These are phyloP conservation scores for Anthonomus grandis DNA, from an alignment of 1,140 invertebrate species.

Conservation along the genomic window DNA sequence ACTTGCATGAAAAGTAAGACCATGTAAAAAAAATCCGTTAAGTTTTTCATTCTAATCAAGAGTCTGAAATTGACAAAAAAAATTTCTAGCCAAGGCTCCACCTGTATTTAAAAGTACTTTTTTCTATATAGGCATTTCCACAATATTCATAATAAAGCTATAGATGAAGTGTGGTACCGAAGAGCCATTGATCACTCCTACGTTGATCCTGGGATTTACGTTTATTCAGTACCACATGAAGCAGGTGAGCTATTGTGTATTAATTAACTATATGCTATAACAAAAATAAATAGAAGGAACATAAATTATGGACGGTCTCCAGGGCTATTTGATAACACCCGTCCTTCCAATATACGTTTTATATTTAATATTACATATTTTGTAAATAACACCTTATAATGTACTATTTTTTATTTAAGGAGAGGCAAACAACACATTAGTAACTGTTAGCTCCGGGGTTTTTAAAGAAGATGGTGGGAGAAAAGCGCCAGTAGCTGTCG, in stretches of 20 bases:
- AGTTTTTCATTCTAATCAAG: background rate
- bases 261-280: too few species aligned
- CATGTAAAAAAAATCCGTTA: background rate
- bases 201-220: conserved; percentile 75
- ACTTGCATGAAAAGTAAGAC: conserved; percentile 38
- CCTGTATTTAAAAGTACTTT: background rate
- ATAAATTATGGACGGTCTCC: too few species aligned
- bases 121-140: conserved; percentile 64
- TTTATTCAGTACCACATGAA: conserved; percentile 83
- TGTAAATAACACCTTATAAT: too few species aligned
- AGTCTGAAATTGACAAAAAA: background rate
- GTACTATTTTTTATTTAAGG: conserved; percentile 45
- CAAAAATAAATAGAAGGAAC: too few species aligned
- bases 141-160: conserved; percentile 71
- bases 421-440: conserved; percentile 63
- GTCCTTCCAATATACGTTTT: too few species aligned
- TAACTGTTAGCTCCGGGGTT: conserved; percentile 85
- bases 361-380: too few species aligned
- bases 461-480: conserved; percentile 65
- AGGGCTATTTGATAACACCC: too few species aligned
- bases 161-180: conserved; percentile 91
- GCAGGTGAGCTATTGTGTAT: conserved; percentile 50
- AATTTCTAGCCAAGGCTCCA: background rate
- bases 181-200: conserved; percentile 87
- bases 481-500: conserved; percentile 81